Evolutionary conservation across 2,888 invertebrate genomes (phyloP).

Genomic region (Aleiodes testaceus): DNA sequence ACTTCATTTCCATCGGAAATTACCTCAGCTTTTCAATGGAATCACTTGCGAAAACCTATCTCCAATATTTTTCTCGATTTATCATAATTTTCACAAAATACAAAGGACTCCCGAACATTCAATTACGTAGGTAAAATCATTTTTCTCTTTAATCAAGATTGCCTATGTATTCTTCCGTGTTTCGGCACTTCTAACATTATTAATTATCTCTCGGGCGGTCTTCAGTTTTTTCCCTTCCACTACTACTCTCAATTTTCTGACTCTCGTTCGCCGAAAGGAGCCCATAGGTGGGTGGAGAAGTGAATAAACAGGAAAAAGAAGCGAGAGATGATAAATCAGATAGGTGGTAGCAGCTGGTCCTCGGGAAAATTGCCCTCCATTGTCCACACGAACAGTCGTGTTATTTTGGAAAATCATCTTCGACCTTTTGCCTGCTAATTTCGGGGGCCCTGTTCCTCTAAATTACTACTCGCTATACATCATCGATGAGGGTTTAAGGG

Average conservation of each 20-base stretch:
- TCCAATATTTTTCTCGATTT: too few relatives aligned
- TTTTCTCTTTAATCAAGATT: conserved; percentile 23
- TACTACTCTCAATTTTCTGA: neutral
- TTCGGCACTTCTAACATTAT: conserved; percentile 24
- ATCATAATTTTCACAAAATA: too few relatives aligned
- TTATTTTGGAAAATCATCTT: conserved; percentile 71
- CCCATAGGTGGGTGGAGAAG: conserved; percentile 35
- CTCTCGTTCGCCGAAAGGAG: conserved; percentile 21
- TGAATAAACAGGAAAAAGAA: conserved; percentile 47
- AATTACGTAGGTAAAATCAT: conserved; percentile 13
- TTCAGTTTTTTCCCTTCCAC: conserved; percentile 6
- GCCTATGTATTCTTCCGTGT: conserved; percentile 21
- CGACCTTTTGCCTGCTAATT: conserved; percentile 70
- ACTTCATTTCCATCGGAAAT: too few relatives aligned
- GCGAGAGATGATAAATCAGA: conserved; percentile 68
- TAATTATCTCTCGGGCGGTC: conserved; percentile 32
- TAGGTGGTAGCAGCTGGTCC: conserved; percentile 69
- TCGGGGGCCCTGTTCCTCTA: conserved; percentile 56
- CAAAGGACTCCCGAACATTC: conserved; percentile 5
- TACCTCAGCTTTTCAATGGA: too few relatives aligned
- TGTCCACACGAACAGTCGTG: conserved; percentile 53
- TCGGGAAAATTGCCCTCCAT: conserved; percentile 66
- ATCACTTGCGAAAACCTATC: too few relatives aligned
- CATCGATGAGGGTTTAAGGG: conserved; percentile 30
- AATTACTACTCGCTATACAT: conserved; percentile 58